phyloP scores from a whole-genome alignment of 2,113 vertebrate species.

The Platanista minor region DNA sequence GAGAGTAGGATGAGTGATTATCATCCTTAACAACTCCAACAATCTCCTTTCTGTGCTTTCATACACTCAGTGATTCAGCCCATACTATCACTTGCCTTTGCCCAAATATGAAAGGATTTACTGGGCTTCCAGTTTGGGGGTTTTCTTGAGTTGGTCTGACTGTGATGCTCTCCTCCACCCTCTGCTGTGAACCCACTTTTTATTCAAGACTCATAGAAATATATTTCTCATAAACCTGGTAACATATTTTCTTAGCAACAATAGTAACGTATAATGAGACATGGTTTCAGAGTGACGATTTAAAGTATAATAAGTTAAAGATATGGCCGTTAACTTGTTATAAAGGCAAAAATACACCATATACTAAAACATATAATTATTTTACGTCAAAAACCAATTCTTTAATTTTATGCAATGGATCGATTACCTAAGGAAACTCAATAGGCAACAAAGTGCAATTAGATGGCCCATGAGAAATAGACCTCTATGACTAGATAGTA shows the following conservation, averaged over 20 bases:
- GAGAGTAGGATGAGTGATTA: not conserved
- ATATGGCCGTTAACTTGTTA: not conserved
- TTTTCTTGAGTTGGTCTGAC: not conserved
- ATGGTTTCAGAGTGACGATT: not conserved
- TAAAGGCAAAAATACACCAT: not conserved
- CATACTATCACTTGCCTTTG: not conserved
- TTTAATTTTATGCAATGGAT: not conserved
- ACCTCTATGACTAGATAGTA: not conserved
- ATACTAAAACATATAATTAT: not conserved
- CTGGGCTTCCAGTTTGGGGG: not conserved
- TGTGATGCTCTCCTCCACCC: not conserved
- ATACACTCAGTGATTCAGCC: not conserved
- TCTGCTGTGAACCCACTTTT: not conserved
- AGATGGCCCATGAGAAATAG: not conserved
- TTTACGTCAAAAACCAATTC: not conserved
- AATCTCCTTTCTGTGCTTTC: not conserved
- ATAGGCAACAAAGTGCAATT: not conserved
- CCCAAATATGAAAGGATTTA: not conserved
- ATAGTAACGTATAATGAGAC: not conserved
- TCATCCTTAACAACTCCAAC: not conserved
- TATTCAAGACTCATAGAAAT: not conserved
- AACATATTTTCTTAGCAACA: not conserved
- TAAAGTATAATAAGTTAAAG: conserved; percentile 5
- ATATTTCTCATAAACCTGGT: not conserved
- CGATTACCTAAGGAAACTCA: not conserved